These are phyloP conservation scores for Zaprionus ghesquierei DNA, from an alignment of 1,140 invertebrate genomes.

Conservation along the genomic window DNA sequence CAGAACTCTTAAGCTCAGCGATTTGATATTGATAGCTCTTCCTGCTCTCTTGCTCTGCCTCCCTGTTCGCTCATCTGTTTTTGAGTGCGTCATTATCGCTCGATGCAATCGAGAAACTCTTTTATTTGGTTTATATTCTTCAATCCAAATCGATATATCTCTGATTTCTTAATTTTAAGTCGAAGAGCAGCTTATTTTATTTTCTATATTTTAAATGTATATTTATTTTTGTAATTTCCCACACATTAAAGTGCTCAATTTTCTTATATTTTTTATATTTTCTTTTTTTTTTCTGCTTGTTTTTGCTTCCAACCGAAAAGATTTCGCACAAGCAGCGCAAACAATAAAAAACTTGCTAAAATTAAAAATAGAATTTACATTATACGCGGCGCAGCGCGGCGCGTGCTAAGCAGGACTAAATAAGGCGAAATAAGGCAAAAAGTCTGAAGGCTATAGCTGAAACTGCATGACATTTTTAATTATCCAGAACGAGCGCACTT, in stretches of 20 bases:
- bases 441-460: constrained; percentile 6
- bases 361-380: constrained; percentile 15
- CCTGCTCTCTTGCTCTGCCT: background rate
- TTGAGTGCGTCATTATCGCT: background rate
- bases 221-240: no score
- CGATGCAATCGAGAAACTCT: constrained; percentile 7
- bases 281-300: background rate
- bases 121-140: background rate
- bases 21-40: constrained; percentile 31
- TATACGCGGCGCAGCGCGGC: background rate
- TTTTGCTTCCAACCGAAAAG: background rate
- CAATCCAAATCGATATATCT: background rate
- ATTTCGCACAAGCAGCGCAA: background rate
- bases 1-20: background rate
- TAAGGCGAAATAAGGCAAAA: constrained; percentile 53
- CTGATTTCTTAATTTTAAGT: no score
- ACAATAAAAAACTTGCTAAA: background rate
- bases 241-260: no score
- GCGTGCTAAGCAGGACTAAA: constrained; percentile 30
- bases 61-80: background rate
- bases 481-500: constrained; percentile 74
- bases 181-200: no score
- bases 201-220: no score
- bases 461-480: constrained; percentile 68
- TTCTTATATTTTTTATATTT: no score